Evolutionary conservation across 2,797 vertebrate genomes (phyloP), one percentile per base, ranked within the genome.

Genomic region (Telmatherina bonti): DNA sequence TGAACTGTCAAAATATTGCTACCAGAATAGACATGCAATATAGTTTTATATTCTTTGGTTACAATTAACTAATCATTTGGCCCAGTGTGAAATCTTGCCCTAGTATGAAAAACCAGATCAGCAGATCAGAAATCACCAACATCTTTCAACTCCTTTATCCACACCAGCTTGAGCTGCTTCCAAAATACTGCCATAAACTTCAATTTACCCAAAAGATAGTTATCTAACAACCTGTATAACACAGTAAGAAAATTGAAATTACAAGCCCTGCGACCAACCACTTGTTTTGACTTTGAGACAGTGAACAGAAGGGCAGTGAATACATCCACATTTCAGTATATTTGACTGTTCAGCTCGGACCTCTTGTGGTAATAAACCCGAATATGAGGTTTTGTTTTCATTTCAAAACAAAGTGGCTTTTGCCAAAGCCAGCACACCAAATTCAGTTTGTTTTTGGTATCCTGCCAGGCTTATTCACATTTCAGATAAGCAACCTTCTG

Each of bases 301-400:
- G 52, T 36, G 51, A 49, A 43, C 53, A 35, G 43, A 35, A 10
- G 41, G 38, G 45, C 36, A 5, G 45, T 67, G 64, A 74, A 26
- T 63, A 30, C 59, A 73, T 73, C 70, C 76, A 65, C 65, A 76
- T 67, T 74, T 84, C 70, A 67, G 56, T 35, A 55, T 45, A 30
- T 81, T 64, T 71, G 43, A 53, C 43, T 53, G 57, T 36, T 70
- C 53, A 20, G 41, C 29, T 74, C 63, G 49, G 35, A 47, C 69
- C 77, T 47, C 67, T 45, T 54, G 62, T 56, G 26, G 69, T 79
- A 81, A 85, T 80, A 74, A 77, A 86, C 86, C 60, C 72, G 84
- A 84, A 84, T 79, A 70, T 72, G 67, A 65, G 24, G 24, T 57
- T 82, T 71, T 45, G 57, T 59, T 85, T 77, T 70, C 66, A 52